Conservation (phyloP, 2,888 invertebrate species). For the Dichetophora obliterata region DNA sequence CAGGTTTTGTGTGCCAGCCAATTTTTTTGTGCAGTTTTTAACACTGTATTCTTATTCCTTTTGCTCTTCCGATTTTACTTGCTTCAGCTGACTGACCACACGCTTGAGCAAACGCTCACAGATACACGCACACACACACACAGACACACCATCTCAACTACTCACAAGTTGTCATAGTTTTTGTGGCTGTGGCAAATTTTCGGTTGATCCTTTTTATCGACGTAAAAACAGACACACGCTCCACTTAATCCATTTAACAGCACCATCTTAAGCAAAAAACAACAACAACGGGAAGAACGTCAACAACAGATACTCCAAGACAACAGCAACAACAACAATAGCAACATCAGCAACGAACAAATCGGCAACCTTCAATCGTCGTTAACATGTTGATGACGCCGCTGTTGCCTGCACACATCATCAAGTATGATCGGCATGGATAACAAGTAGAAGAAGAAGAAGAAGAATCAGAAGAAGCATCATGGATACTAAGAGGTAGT, state of each 20-base stretch:
- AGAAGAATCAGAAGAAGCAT: not conserved
- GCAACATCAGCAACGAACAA: not conserved
- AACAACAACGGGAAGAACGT: not conserved
- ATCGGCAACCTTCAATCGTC: slow-evolving; percentile 6
- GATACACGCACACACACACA: not conserved
- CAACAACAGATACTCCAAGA: not conserved
- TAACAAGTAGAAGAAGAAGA: not conserved
- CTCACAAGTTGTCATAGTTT: slow-evolving; percentile 1
- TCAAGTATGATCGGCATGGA: not conserved
- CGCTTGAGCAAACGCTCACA: not conserved
- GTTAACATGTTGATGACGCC: not conserved
- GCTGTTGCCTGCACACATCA: no score
- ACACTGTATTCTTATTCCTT: not conserved
- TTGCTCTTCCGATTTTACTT: not conserved
- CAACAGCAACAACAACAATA: not conserved
- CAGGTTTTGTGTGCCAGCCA: not conserved
- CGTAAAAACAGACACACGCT: slow-evolving; percentile 9
- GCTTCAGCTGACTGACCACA: not conserved
- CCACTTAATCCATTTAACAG: slow-evolving; percentile 12
- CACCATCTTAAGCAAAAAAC: not conserved
- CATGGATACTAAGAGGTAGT: not conserved
- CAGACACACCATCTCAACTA: no score
- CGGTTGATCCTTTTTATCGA: not conserved
- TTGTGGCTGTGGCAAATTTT: not conserved
- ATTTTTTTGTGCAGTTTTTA: not conserved